Conservation (phyloP, 2,888 invertebrate species). For the Melitaea athalia region DNA sequence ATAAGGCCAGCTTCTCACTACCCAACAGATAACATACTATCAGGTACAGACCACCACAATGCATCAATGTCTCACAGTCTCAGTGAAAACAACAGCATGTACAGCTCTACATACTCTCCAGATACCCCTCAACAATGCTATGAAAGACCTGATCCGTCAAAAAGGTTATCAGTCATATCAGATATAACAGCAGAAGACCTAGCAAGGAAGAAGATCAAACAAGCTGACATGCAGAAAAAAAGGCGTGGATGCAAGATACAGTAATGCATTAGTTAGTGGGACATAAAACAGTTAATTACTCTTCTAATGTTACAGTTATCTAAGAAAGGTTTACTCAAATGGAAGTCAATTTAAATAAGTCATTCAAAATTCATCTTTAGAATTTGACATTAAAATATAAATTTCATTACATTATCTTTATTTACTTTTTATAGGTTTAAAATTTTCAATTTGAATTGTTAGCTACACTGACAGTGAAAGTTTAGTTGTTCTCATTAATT, state of each 20-base stretch:
- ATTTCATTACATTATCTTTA: conserved; percentile 5
- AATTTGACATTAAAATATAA: conserved; percentile 6
- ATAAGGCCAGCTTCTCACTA: conserved; percentile 77
- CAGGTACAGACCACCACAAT: conserved; percentile 49
- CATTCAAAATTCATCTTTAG: conserved; percentile 10
- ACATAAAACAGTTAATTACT: conserved; percentile 22
- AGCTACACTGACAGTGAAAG: conserved; percentile 15
- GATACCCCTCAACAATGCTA: conserved; percentile 49
- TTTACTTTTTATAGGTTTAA: conserved; percentile 17
- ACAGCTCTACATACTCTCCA: conserved; percentile 65
- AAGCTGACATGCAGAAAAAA: conserved; percentile 69
- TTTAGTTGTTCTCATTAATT: not conserved
- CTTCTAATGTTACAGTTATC: conserved; percentile 22
- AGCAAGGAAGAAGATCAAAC: conserved; percentile 72
- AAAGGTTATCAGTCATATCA: conserved; percentile 73
- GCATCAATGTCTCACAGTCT: conserved; percentile 64
- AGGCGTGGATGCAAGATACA: conserved; percentile 76
- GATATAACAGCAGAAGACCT: conserved; percentile 74
- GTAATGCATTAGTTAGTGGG: conserved; percentile 43
- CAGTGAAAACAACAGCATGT: conserved; percentile 74
- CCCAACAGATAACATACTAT: conserved; percentile 58
- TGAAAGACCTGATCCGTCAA: conserved; percentile 59
- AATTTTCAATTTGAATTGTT: conserved; percentile 12
- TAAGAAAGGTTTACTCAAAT: conserved; percentile 2
- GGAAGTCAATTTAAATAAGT: not conserved